These are phyloP conservation scores for Criorhina ranunculi DNA, from an alignment of 2,888 invertebrate species.

Conservation along the genomic window DNA sequence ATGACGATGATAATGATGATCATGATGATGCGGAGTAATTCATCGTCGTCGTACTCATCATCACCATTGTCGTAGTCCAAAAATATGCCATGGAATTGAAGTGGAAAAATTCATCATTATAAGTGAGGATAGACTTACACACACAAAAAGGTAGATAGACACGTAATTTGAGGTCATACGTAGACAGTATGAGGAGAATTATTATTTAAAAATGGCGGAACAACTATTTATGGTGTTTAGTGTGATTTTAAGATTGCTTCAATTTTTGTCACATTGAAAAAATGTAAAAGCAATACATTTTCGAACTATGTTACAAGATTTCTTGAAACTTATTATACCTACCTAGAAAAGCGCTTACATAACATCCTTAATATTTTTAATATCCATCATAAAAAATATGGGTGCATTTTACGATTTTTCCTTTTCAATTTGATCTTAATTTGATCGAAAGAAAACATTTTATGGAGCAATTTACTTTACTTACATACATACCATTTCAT, in stretches of 20 bases:
- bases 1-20: conserved; percentile 22
- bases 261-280: no score
- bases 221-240: conserved; percentile 16
- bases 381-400: conserved; percentile 4
- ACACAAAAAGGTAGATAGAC: conserved; percentile 17
- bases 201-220: conserved; percentile 11
- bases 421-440: conserved; percentile 28
- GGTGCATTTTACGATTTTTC: neutral
- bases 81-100: conserved; percentile 45
- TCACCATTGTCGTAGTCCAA: conserved; percentile 39
- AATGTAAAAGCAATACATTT: no score
- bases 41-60: conserved; percentile 17
- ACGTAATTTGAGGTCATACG: conserved; percentile 34
- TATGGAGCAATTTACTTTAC: conserved; percentile 34
- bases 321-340: neutral
- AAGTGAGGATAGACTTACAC: conserved; percentile 28
- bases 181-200: conserved; percentile 5
- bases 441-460: conserved; percentile 32
- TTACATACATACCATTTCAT: conserved; percentile 13
- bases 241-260: conserved; percentile 9
- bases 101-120: conserved; percentile 45
- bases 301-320: no score
- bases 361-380: neutral
- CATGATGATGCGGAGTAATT: conserved; percentile 39
- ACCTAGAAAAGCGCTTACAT: neutral